A percentile compares a stretch with the other conserved stretches of the same genome.
Evolutionary conservation across 2,113 vertebrate species (phyloP).

Genomic region (Notarius lentiginosus): DNA sequence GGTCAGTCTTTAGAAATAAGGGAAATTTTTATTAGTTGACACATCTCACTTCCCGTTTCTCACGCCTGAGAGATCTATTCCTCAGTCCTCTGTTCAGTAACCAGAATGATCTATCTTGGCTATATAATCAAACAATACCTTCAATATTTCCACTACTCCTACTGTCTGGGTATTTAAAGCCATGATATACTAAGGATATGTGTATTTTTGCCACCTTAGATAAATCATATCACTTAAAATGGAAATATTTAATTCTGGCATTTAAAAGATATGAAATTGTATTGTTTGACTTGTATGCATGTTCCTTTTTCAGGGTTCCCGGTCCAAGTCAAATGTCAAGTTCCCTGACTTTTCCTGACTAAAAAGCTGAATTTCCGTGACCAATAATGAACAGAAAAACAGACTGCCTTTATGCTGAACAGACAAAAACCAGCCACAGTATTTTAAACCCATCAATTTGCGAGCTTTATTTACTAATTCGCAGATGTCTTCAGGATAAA

Average conservation of each 20-base stretch:
- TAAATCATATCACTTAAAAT: background rate
- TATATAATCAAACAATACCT: background rate
- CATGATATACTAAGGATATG: background rate
- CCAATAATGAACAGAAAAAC: too few species aligned
- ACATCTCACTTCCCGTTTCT: conserved; percentile 61
- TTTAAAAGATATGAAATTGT: background rate
- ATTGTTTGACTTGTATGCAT: background rate
- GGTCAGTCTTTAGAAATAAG: conserved; percentile 47
- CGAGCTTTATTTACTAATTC: too few species aligned
- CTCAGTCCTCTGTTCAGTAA: background rate
- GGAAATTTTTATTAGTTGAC: conserved; percentile 51
- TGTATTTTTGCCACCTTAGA: background rate
- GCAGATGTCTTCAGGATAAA: too few species aligned
- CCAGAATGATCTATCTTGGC: background rate
- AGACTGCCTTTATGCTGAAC: too few species aligned
- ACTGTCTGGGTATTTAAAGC: background rate
- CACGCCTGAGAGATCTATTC: background rate
- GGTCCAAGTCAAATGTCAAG: too few species aligned
- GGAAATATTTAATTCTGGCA: background rate
- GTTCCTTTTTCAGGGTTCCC: background rate
- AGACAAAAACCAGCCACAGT: too few species aligned
- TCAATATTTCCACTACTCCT: background rate
- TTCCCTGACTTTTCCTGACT: too few species aligned
- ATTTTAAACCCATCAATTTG: too few species aligned
- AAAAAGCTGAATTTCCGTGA: too few species aligned